A percentile compares a stretch with the other conserved stretches of the same genome.
phyloP scores from a whole-genome alignment of 2,888 invertebrate species.

The Zeuzera pyrina region DNA sequence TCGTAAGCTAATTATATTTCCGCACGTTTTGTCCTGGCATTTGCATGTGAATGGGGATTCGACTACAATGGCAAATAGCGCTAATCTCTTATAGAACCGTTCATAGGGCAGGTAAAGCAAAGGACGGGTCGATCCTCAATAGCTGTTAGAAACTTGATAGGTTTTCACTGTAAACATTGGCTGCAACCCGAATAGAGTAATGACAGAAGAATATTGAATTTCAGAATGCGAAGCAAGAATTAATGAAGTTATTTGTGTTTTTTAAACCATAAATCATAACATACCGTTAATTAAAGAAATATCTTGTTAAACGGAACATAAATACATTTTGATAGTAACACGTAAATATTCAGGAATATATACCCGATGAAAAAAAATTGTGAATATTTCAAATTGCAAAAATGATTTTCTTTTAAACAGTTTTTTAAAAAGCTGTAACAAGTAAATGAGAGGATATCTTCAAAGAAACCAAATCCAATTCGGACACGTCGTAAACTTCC shows the following conservation, averaged over 20 bases:
- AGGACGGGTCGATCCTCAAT: slow-evolving; percentile 30
- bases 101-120: slow-evolving; percentile 31
- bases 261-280: too few relatives aligned
- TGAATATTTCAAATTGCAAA: too few relatives aligned
- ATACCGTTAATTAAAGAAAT: too few relatives aligned
- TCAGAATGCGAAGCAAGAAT: too few relatives aligned
- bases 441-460: neutral
- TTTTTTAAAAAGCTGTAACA: neutral
- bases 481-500: slow-evolving; percentile 38
- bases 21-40: slow-evolving; percentile 63
- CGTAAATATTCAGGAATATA: too few relatives aligned
- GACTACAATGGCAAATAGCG: slow-evolving; percentile 47
- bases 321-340: too few relatives aligned
- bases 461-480: slow-evolving; percentile 21
- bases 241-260: too few relatives aligned
- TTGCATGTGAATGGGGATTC: slow-evolving; percentile 62
- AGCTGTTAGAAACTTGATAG: slow-evolving; percentile 62
- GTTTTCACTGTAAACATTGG: slow-evolving; percentile 57
- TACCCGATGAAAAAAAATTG: too few relatives aligned
- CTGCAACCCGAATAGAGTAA: slow-evolving; percentile 31
- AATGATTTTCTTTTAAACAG: too few relatives aligned
- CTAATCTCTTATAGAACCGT: slow-evolving; percentile 45
- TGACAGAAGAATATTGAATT: slow-evolving; percentile 40
- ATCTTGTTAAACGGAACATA: too few relatives aligned
- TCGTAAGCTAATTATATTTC: slow-evolving; percentile 69